Conservation (phyloP, 2,888 invertebrate species). For the Lumbricus terrestris region DNA sequence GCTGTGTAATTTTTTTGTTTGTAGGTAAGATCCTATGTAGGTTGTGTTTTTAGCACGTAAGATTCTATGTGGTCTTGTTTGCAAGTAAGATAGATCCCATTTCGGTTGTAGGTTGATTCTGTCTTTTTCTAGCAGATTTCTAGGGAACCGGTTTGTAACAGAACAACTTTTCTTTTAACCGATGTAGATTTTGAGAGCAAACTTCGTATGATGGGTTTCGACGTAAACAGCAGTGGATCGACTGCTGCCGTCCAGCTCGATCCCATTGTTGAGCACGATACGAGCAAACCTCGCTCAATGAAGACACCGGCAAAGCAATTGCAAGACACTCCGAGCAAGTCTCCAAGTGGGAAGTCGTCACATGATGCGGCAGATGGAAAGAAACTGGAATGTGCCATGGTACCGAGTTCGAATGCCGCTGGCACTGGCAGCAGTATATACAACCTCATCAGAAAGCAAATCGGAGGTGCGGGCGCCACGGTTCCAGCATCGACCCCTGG, state of each 20-base stretch:
- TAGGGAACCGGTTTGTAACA: background rate
- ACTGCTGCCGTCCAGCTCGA: constrained; percentile 26
- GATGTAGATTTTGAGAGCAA: constrained; percentile 52
- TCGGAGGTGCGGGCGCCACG: background rate
- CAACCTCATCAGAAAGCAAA: constrained; percentile 36
- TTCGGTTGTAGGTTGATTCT: background rate
- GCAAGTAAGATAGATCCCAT: too few species aligned
- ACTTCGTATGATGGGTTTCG: constrained; percentile 53
- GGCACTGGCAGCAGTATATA: constrained; percentile 33
- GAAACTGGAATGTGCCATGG: background rate
- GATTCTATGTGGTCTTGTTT: too few species aligned
- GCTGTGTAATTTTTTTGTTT: too few species aligned
- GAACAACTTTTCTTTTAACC: background rate
- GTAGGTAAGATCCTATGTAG: too few species aligned
- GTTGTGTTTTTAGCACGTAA: too few species aligned
- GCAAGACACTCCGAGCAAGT: background rate
- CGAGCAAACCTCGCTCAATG: background rate
- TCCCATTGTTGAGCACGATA: constrained; percentile 30
- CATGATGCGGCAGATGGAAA: background rate
- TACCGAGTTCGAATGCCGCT: background rate
- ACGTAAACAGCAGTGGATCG: constrained; percentile 34
- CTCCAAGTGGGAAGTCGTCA: background rate
- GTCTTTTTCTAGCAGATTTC: background rate
- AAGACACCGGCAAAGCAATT: background rate
- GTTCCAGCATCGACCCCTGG: constrained; percentile 7